These are phyloP conservation scores for Myzus persicae DNA, from an alignment of 1,140 invertebrate genomes.

Conservation along the genomic window DNA sequence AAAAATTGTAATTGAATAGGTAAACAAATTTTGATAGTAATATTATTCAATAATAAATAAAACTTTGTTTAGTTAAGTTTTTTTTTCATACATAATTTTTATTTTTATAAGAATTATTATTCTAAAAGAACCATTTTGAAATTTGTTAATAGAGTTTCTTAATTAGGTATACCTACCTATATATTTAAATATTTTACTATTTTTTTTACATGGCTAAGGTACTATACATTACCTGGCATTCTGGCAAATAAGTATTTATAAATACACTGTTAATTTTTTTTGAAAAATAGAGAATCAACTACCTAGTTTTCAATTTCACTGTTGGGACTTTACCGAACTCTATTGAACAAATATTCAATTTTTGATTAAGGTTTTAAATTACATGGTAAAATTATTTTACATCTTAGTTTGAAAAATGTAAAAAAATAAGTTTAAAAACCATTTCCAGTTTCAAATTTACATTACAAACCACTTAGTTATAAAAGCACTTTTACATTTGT, in stretches of 20 bases:
- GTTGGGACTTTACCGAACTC: not conserved
- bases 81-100: too few relatives aligned
- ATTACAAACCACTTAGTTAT: not conserved
- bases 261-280: not conserved
- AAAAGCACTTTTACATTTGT: not conserved
- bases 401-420: not conserved
- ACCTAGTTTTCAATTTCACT: not conserved
- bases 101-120: too few relatives aligned
- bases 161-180: too few relatives aligned
- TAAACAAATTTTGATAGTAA: too few relatives aligned
- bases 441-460: not conserved
- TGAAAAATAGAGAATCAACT: not conserved
- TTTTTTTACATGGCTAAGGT: too few relatives aligned
- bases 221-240: too few relatives aligned
- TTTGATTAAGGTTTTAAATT: not conserved
- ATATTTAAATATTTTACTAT: too few relatives aligned
- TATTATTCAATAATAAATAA: too few relatives aligned
- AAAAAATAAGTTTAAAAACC: not conserved
- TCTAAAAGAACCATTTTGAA: too few relatives aligned
- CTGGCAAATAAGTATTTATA: not conserved
- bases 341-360: not conserved
- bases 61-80: too few relatives aligned
- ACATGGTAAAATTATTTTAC: not conserved
- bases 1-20: too few relatives aligned
- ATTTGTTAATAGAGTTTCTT: too few relatives aligned